A percentile compares a stretch with the other conserved stretches of the same genome.
Conservation (phyloP, 2,888 invertebrate genomes). For the Octodonta nipae region DNA sequence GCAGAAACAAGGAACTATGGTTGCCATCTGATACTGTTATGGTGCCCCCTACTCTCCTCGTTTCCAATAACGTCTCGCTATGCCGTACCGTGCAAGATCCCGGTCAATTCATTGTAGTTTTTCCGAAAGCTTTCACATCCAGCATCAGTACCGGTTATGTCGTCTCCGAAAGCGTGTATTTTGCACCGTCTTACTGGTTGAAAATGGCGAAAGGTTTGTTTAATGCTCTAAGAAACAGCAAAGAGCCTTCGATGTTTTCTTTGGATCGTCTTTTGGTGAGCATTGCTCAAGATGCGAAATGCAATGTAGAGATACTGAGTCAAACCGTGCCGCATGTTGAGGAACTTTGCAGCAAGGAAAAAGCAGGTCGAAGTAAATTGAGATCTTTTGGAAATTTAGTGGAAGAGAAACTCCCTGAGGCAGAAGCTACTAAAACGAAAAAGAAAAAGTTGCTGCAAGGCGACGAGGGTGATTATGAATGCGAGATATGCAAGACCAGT, state of each 20-base stretch:
- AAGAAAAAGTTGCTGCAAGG: conserved; percentile 37
- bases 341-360: conserved; percentile 49
- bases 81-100: conserved; percentile 70
- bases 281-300: conserved; percentile 50
- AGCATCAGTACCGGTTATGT: conserved; percentile 79
- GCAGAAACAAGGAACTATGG: conserved; percentile 75
- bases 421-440: conserved; percentile 39
- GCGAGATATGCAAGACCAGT: conserved; percentile 70
- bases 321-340: conserved; percentile 51
- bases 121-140: conserved; percentile 78
- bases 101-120: conserved; percentile 80
- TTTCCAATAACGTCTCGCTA: conserved; percentile 62
- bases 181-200: conserved; percentile 71
- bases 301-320: conserved; percentile 12
- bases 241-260: conserved; percentile 84
- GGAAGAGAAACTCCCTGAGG: conserved; percentile 48
- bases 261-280: conserved; percentile 67
- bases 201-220: conserved; percentile 58
- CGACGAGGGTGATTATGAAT: conserved; percentile 60
- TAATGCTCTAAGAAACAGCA: conserved; percentile 63
- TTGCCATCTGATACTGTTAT: conserved; percentile 83
- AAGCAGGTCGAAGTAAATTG: conserved; percentile 49
- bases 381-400: conserved; percentile 48
- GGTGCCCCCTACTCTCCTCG: conserved; percentile 73
- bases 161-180: conserved; percentile 85